These are phyloP conservation scores for Bicyclus anynana DNA, from an alignment of 1,140 invertebrate genomes.

Conservation along the genomic window DNA sequence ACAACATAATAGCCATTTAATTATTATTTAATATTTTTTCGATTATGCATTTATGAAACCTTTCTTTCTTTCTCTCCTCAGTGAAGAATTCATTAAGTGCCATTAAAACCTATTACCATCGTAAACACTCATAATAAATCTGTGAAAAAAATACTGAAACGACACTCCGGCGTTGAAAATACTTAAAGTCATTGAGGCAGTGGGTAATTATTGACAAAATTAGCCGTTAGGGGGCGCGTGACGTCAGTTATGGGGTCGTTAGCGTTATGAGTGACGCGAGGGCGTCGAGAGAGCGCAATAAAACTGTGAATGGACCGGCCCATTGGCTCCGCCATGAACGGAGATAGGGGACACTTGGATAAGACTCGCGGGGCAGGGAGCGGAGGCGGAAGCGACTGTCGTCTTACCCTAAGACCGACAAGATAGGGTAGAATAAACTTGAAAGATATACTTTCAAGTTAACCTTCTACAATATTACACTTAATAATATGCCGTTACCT, in stretches of 20 bases:
- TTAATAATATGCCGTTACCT: too few relatives aligned
- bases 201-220: constrained; percentile 41
- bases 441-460: too few relatives aligned
- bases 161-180: background rate
- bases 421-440: too few relatives aligned
- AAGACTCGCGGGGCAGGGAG: too few relatives aligned
- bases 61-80: too few relatives aligned
- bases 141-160: background rate
- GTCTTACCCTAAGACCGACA: too few relatives aligned
- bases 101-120: background rate
- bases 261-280: constrained; percentile 34
- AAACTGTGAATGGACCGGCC: constrained; percentile 17
- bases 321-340: background rate
- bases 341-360: background rate
- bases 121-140: background rate
- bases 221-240: constrained; percentile 38
- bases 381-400: too few relatives aligned
- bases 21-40: too few relatives aligned
- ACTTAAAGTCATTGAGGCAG: background rate
- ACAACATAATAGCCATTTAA: too few relatives aligned
- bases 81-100: too few relatives aligned
- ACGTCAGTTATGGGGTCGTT: constrained; percentile 44
- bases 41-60: too few relatives aligned
- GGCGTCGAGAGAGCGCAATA: constrained; percentile 13
- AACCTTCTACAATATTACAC: too few relatives aligned